Base-by-base conservation (phyloP, 1,140 invertebrate genomes). In the Drosophila ohnishii region DNA sequence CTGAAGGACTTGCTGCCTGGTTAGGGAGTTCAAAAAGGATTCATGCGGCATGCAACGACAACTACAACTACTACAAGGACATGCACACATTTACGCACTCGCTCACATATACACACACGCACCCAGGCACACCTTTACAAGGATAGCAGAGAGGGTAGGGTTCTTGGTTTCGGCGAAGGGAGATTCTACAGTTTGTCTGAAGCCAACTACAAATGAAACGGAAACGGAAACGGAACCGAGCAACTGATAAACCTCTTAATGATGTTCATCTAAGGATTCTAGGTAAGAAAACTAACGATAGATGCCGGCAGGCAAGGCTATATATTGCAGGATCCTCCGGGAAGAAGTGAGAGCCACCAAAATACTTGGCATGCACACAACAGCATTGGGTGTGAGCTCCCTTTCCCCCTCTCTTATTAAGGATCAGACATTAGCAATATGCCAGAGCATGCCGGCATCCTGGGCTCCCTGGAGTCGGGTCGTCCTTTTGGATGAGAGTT, bases 191-290 rank as follows among this genome's bases (percentile, higher is more conserved):
- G 28, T 50, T 70, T 59, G 14, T 50, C 65, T 50, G 53, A 71
- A 72, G 69, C 69, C 69, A 71, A 73, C 70, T 73, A 73, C 70
- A 73, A 73, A 73, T 73, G 10, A 73, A 40, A 73, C 22, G 22
- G 39, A 73, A 73, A 34, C 60, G 34, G 59, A 67, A 67, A 64
- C 14, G 45, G 14, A 70, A 72, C 66, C 44, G 45, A 71, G 45
- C 60, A 72, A 57, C 44, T 32, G 14, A 73, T 61, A 44, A 73
- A 55, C 70, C 70, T 71, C 35, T 58, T 59, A 59, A 40, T 47
- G 16, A 72, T 72, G 53, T 71, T 71, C 65, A 71, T 40, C 69
- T 72, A 72, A 50, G 30, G 34, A 22, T 22, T 22, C 67, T 71
- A 71, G 50, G 28, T 32, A 34, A n/a, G 19, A 35, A 69, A 35